Percentiles rank a stretch among this genome's conserved stretches.
phyloP scores from a whole-genome alignment of 2,113 vertebrate species.

The Nothobranchius kuhntae region DNA sequence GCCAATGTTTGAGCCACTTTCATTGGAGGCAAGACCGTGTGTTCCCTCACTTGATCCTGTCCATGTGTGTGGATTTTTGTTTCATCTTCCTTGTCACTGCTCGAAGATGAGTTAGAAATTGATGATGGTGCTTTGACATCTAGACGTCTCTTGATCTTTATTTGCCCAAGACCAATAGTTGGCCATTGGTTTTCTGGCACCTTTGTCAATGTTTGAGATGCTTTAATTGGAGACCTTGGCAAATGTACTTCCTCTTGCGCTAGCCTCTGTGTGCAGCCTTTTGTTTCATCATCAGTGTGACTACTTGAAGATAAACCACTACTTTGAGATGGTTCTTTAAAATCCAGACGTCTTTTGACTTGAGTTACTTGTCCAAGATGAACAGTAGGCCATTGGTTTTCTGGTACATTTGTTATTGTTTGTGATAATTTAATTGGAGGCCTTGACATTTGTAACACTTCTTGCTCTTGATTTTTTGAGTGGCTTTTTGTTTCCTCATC shows the following conservation, averaged over 20 bases:
- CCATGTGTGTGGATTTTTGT: not conserved
- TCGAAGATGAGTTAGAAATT: slow-evolving; percentile 20
- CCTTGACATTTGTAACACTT: not conserved
- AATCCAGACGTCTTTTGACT: not conserved
- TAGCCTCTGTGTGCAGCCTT: too few species aligned
- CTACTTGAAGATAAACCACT: not conserved
- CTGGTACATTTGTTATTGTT: not conserved
- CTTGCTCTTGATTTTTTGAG: not conserved
- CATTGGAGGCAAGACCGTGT: not conserved
- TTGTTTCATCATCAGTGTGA: not conserved
- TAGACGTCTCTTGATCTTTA: not conserved
- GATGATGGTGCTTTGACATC: not conserved
- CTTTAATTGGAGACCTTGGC: not conserved
- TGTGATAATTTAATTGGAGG: not conserved
- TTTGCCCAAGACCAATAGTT: not conserved
- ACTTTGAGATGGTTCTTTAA: not conserved
- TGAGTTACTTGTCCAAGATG: not conserved
- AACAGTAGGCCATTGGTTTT: not conserved
- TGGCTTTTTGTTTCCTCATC: not conserved
- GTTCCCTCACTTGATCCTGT: not conserved
- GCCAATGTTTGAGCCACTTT: slow-evolving; percentile 4
- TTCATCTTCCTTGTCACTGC: slow-evolving; percentile 31
- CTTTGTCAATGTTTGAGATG: not conserved
- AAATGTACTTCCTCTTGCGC: not conserved
- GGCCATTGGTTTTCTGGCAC: slow-evolving; percentile 15